Evolutionary conservation across 2,797 vertebrate genomes (phyloP).

Genomic region (Euthynnus affinis): DNA sequence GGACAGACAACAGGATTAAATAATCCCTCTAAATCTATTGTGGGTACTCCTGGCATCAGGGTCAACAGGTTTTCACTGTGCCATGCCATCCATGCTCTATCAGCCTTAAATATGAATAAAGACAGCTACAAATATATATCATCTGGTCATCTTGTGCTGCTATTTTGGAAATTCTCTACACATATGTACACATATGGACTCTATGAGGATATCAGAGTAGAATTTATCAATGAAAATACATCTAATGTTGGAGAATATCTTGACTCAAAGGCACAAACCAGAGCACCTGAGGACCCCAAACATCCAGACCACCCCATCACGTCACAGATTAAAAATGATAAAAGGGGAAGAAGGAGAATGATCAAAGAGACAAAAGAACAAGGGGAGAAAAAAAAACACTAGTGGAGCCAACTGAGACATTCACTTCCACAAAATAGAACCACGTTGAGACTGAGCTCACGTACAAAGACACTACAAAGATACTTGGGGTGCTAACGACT

Average conservation of each 20-base stretch:
- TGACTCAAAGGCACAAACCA: conserved; percentile 40
- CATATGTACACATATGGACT: no score
- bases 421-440: conserved; percentile 77
- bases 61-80: conserved; percentile 77
- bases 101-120: not conserved
- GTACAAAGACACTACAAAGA: conserved; percentile 78
- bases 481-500: conserved; percentile 84
- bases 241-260: not conserved
- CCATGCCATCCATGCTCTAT: conserved; percentile 23
- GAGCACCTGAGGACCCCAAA: conserved; percentile 77
- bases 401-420: conserved; percentile 80
- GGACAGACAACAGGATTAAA: conserved; percentile 65
- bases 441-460: conserved; percentile 75
- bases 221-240: not conserved
- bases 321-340: conserved; percentile 64
- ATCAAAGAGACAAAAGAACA: conserved; percentile 50
- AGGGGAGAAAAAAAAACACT: conserved; percentile 39
- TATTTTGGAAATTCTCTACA: not conserved
- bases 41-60: conserved; percentile 71
- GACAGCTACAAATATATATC: not conserved
- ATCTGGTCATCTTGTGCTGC: not conserved
- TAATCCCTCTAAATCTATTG: conserved; percentile 71
- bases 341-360: conserved; percentile 59
- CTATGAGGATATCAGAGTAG: not conserved
- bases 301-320: conserved; percentile 64